Evolutionary conservation across 2,113 vertebrate species (phyloP), one percentile per base, ranked within the genome.

Genomic region (Zosterops japonicus): DNA sequence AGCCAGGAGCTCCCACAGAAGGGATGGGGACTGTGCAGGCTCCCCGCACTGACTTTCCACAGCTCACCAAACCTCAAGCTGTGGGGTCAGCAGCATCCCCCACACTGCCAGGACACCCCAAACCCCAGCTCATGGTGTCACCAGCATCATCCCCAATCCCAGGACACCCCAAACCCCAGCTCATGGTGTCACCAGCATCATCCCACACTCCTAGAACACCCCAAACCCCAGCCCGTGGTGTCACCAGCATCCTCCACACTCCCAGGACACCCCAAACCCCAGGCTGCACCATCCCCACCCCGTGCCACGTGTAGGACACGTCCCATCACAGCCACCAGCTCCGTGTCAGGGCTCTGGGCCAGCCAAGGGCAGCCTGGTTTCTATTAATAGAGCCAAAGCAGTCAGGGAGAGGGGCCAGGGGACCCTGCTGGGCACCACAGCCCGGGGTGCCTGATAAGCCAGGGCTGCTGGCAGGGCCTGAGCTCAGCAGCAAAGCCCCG

Each of bases 401-500:
- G 81, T 67, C 27, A 0, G 67, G 1, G 2, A 15, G 39, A 41
- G 60, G 44, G 64, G 22, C 0, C 0, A 35, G 41, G 64, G 77
- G 71, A 91, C 61, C 63, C 77, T 25, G 0, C 56, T 12, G 60
- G 8, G 6, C 42, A 42, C n/a, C 29, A 23, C 75, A 20, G 39
- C 21, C 0, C 0, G 33, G 59, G 68, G 47, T 3, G 8, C 12
- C 52, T 1, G 24, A 85, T 74, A 70, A 82, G 71, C 1, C 11
- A 64, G 52, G 77, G n/a, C 80, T 85, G 76, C 89, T 74, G 89
- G 94, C 90, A 65, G 91, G 59, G 44, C 57, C 35, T 93, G 95
- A 88, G 77, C 90, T 92, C 95, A 92, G 68, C 85, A 56, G 41
- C 85, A 50, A 4, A 0, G 22, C 53, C 56, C 60, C 15, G 91